Conservation (phyloP, 2,888 invertebrate genomes). For the Tillus elongatus region DNA sequence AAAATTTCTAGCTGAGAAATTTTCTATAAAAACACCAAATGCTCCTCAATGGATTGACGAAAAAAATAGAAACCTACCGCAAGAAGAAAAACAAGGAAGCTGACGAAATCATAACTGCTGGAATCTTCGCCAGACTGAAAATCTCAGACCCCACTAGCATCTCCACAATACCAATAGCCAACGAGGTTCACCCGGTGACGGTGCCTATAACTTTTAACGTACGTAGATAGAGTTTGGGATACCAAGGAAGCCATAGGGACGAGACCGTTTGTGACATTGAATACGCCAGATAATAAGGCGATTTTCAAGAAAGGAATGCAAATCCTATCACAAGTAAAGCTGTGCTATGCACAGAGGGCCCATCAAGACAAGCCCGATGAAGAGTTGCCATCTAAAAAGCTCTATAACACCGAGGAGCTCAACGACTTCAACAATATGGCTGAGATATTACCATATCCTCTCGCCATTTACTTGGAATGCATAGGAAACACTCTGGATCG, state of each 20-base stretch:
- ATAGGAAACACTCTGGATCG: slow-evolving; percentile 8
- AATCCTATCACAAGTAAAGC: slow-evolving; percentile 17
- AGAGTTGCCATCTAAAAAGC: slow-evolving; percentile 17
- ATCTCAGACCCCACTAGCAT: slow-evolving; percentile 1
- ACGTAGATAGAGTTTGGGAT: slow-evolving; percentile 19
- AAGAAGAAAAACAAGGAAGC: background rate
- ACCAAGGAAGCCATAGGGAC: slow-evolving; percentile 21
- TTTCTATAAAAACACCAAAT: no score
- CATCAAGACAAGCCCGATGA: slow-evolving; percentile 20
- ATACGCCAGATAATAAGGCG: slow-evolving; percentile 15
- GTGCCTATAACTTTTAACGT: slow-evolving; percentile 8
- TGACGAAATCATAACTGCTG: background rate
- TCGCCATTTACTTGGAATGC: slow-evolving; percentile 13
- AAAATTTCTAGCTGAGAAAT: no score
- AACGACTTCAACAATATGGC: slow-evolving; percentile 19
- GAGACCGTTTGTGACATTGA: slow-evolving; percentile 14
- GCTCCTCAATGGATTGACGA: no score
- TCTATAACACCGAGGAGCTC: slow-evolving; percentile 17
- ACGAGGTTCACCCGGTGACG: no score
- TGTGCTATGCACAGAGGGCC: slow-evolving; percentile 19
- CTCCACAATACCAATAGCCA: no score
- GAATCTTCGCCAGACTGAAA: slow-evolving; percentile 4
- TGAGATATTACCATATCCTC: slow-evolving; percentile 11
- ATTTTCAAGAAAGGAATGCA: slow-evolving; percentile 21
- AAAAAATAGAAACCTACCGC: background rate